These are phyloP conservation scores for Ptilodon capucinus DNA, from an alignment of 2,888 invertebrate genomes.

Conservation along the genomic window DNA sequence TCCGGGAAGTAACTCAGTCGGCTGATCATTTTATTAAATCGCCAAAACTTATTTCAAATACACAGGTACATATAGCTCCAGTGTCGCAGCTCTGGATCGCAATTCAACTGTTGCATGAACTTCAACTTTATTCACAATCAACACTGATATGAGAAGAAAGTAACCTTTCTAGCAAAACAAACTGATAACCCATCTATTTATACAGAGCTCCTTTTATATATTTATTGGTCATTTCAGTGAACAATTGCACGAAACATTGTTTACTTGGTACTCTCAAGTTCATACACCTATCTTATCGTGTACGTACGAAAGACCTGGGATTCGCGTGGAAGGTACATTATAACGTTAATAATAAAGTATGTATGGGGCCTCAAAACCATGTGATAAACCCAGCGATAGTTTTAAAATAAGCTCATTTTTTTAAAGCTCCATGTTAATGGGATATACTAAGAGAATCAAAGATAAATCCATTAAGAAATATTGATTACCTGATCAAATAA, in stretches of 20 bases:
- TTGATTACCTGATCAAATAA: not conserved
- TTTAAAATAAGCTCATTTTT: too few species aligned
- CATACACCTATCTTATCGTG: conserved; percentile 1
- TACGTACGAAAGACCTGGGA: not conserved
- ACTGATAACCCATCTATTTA: not conserved
- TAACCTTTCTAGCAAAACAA: not conserved
- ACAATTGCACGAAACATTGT: not conserved
- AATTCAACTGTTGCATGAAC: not conserved
- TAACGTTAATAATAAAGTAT: not conserved
- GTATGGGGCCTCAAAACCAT: not conserved
- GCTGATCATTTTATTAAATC: too few species aligned
- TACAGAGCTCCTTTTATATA: not conserved
- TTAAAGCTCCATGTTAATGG: too few species aligned
- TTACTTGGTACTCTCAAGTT: not conserved
- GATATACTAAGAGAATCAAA: too few species aligned
- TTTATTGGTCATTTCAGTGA: not conserved
- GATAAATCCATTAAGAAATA: too few species aligned
- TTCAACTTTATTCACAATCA: conserved; percentile 1
- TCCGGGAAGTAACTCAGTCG: too few species aligned
- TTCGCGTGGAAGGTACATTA: too few species aligned
- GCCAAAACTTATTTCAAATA: not conserved
- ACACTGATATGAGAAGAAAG: not conserved
- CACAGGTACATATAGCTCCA: not conserved
- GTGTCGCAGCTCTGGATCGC: not conserved
- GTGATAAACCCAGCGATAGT: not conserved